Percentiles rank a stretch among this genome's conserved stretches.
Conservation (phyloP, 2,797 vertebrate species). For the Corythornis leucogaster region DNA sequence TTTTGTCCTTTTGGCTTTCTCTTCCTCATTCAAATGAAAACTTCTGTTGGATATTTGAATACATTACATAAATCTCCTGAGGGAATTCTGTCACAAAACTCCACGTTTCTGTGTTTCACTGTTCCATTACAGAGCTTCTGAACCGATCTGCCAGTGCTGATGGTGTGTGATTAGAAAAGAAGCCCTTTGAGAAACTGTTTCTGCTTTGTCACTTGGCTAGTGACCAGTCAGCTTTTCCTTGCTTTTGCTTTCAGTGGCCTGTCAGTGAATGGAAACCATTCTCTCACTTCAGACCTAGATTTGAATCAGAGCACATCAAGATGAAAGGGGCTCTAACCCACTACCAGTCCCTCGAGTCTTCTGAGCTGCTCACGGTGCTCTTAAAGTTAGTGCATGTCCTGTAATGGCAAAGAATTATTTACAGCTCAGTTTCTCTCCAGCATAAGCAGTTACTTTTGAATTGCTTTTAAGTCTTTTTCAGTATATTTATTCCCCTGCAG, state of each 20-base stretch:
- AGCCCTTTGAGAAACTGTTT: not conserved
- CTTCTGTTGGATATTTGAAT: not conserved
- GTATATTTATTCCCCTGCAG: not conserved
- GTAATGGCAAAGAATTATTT: conserved; percentile 21
- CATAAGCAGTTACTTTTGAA: not conserved
- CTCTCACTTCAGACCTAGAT: conserved; percentile 47
- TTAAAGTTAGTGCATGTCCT: conserved; percentile 12
- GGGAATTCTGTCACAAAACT: not conserved
- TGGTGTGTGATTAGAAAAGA: not conserved
- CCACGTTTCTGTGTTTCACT: not conserved
- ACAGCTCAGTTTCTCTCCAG: conserved; percentile 5
- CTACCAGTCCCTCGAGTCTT: conserved; percentile 31
- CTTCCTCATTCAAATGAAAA: not conserved
- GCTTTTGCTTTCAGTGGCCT: not conserved
- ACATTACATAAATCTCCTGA: not conserved
- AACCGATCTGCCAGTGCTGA: not conserved
- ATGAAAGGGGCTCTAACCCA: conserved; percentile 42
- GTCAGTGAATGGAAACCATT: not conserved
- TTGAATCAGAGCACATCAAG: conserved; percentile 43
- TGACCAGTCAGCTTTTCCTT: not conserved
- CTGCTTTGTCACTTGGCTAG: not conserved
- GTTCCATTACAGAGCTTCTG: not conserved
- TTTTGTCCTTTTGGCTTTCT: not conserved
- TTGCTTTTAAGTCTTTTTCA: conserved; percentile 6
- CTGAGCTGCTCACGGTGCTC: not conserved